These are phyloP conservation scores for Trissoscelio sp. DNA, from an alignment of 2,888 invertebrate genomes.

Conservation along the genomic window DNA sequence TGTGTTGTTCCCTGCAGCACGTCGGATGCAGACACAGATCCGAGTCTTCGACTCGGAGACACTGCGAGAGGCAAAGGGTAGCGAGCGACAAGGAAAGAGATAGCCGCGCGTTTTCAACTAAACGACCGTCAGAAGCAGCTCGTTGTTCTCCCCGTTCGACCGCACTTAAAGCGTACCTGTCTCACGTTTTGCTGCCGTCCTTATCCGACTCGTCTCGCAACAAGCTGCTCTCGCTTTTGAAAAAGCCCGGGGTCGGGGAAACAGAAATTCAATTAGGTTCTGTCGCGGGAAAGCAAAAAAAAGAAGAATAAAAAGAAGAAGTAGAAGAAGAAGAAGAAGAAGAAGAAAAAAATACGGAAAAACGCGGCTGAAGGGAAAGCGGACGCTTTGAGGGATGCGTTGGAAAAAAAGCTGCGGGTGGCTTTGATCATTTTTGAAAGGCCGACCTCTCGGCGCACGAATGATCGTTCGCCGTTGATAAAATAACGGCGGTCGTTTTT, in stretches of 20 bases:
- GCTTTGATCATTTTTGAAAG: constrained; percentile 46
- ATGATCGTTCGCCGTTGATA: constrained; percentile 17
- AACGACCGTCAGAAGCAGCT: constrained; percentile 75
- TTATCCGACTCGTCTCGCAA: constrained; percentile 23
- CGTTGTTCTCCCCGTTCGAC: constrained; percentile 58
- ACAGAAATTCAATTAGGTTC: constrained; percentile 61
- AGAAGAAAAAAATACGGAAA: background rate
- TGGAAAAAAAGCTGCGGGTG: constrained; percentile 9
- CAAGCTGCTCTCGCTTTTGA: constrained; percentile 37
- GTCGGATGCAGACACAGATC: constrained; percentile 72
- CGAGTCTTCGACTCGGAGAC: constrained; percentile 69
- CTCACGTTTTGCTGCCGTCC: constrained; percentile 25
- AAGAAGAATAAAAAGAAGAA: background rate
- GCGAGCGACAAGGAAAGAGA: constrained; percentile 38
- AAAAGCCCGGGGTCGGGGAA: constrained; percentile 17
- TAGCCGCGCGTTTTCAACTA: constrained; percentile 65
- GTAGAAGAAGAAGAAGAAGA: background rate
- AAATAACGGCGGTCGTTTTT: constrained; percentile 10
- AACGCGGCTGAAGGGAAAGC: background rate
- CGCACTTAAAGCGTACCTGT: constrained; percentile 55
- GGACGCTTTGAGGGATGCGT: constrained; percentile 13
- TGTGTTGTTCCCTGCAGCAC: constrained; percentile 73
- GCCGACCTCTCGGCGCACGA: constrained; percentile 1
- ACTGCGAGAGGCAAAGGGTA: constrained; percentile 54
- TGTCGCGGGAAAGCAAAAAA: constrained; percentile 31